Evolutionary conservation across 2,113 vertebrate genomes (phyloP).

Genomic region (Cygnus buccinator): DNA sequence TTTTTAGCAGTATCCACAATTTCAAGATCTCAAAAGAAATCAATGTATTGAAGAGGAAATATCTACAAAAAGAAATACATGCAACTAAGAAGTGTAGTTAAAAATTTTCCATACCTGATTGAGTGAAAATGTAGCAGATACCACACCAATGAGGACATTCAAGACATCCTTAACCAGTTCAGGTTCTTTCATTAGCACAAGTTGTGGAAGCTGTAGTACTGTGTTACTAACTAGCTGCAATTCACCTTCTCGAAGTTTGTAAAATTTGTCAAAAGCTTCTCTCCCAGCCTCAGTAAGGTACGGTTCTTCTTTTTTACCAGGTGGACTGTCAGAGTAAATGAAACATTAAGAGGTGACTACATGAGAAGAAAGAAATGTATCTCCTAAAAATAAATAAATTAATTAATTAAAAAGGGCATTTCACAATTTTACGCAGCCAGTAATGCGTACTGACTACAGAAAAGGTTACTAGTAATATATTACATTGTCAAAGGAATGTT

Average conservation of each 20-base stretch:
- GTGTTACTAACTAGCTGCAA: constrained; percentile 82
- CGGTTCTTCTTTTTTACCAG: constrained; percentile 88
- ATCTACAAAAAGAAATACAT: not conserved
- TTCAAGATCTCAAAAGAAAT: not conserved
- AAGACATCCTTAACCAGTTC: constrained; percentile 92
- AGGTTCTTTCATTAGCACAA: constrained; percentile 83
- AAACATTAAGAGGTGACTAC: not conserved
- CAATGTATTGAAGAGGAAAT: not conserved
- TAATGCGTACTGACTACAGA: not conserved
- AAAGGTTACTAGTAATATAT: not conserved
- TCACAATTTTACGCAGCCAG: not conserved
- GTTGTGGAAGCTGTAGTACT: constrained; percentile 77
- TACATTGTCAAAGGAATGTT: not conserved
- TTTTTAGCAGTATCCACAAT: not conserved
- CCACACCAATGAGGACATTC: constrained; percentile 93
- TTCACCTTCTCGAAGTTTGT: constrained; percentile 86
- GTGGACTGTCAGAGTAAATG: constrained; percentile 79
- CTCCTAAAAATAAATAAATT: not conserved
- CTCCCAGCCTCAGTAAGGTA: constrained; percentile 93
- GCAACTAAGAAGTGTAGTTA: fast-evolving
- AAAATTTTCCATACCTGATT: constrained; percentile 78
- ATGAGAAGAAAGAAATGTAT: not conserved
- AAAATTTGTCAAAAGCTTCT: constrained; percentile 92
- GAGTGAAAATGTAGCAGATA: constrained; percentile 90
- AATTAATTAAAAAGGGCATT: not conserved